Evolutionary conservation across 2,113 vertebrate species (phyloP).

Genomic region (Eretmochelys imbricata): DNA sequence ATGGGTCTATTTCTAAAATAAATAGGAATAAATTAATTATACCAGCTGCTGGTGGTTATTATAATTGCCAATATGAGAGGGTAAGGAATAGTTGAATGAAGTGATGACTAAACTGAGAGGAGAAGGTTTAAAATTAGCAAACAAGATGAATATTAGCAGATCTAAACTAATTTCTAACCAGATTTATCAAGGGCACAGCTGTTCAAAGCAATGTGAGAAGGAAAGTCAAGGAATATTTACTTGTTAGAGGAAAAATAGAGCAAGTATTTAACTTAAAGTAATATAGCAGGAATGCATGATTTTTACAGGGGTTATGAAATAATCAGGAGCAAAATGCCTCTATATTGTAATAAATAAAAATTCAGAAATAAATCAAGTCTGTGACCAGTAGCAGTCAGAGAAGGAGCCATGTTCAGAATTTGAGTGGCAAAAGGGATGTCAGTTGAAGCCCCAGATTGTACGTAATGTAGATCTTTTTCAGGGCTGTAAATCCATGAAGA

Average conservation of each 20-base stretch:
- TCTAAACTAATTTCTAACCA: constrained; percentile 55
- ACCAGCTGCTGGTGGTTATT: constrained; percentile 47
- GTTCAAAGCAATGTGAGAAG: constrained; percentile 34
- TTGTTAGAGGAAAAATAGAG: constrained; percentile 36
- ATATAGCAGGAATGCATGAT: constrained; percentile 18
- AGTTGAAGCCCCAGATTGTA: neutral
- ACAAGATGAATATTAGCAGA: constrained; percentile 51
- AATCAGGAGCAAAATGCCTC: neutral
- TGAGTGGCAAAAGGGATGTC: neutral
- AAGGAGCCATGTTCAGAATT: neutral
- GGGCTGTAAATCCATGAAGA: neutral
- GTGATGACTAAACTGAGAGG: constrained; percentile 25
- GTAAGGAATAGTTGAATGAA: constrained; percentile 47
- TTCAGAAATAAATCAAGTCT: neutral
- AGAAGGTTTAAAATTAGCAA: constrained; percentile 72
- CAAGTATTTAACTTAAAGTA: constrained; percentile 50
- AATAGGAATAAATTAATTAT: constrained; percentile 48
- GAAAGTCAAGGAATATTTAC: constrained; percentile 55
- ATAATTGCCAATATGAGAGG: constrained; percentile 35
- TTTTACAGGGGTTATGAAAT: constrained; percentile 6
- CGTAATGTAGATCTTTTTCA: neutral
- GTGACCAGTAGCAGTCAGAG: neutral
- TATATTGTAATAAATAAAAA: neutral
- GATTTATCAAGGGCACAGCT: constrained; percentile 62
- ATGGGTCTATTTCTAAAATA: constrained; percentile 9